Evolutionary conservation across 2,797 vertebrate species (phyloP).

Genomic region (Tympanoctomys barrerae): DNA sequence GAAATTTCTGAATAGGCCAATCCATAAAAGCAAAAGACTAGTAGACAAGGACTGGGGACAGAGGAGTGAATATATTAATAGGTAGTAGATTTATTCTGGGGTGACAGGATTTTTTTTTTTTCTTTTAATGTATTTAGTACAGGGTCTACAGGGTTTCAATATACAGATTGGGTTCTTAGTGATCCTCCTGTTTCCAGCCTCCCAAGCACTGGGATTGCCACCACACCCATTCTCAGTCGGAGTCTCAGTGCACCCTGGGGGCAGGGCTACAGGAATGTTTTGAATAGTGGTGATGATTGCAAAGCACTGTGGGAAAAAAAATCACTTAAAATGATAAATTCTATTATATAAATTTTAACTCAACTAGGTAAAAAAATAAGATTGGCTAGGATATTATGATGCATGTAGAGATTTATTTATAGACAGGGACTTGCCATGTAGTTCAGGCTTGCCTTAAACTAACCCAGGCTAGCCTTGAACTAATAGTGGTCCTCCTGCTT

Average conservation of each 20-base stretch:
- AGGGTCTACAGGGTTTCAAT: too few species aligned
- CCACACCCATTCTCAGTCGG: too few species aligned
- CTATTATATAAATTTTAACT: constrained; percentile 8
- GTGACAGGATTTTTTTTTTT: neutral
- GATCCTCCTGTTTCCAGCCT: too few species aligned
- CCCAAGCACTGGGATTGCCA: too few species aligned
- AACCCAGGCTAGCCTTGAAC: too few species aligned
- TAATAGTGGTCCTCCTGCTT: too few species aligned
- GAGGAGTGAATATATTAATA: neutral
- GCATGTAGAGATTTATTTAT: neutral
- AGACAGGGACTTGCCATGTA: neutral
- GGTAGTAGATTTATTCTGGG: neutral
- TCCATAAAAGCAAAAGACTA: neutral
- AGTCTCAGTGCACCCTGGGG: too few species aligned
- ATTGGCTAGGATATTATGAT: constrained; percentile 13
- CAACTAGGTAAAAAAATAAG: neutral
- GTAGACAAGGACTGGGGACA: neutral
- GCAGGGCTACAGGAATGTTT: neutral
- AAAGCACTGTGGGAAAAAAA: neutral
- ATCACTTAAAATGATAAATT: neutral
- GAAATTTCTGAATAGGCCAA: neutral
- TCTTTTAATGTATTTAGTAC: too few species aligned
- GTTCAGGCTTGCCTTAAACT: neutral
- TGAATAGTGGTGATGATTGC: neutral
- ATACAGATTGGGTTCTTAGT: too few species aligned